Evolutionary conservation across 2,888 invertebrate species (phyloP), one percentile per base, ranked within the genome.

Genomic region (Parasteatoda lunata): DNA sequence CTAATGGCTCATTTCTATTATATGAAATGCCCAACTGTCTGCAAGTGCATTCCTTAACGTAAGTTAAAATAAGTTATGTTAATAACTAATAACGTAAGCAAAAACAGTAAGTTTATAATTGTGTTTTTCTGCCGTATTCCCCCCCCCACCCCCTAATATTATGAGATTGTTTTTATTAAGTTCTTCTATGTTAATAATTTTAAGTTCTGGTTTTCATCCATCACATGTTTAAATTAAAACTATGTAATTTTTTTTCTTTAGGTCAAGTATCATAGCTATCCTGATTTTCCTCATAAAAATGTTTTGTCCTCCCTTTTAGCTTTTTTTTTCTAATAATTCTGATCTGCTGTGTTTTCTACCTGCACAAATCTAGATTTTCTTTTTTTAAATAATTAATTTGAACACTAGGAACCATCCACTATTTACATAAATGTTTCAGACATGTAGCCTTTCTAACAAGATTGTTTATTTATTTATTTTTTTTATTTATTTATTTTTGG

Each of bases 1-100:
- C 95, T 15, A 96, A 95, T 89, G 99, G 99, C 3, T 94, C 95
- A 49, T 99, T 99, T 93, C 96, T 96, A 91, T 93, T 99, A 0
- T 96, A 98, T 91, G 98, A 99, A 92, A 94, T 99, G 93, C 98
- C 98, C 0, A 97, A 97, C 71, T 96, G 97, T 81, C 97, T 96
- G 90, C 93, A 98, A 90, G 96, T 99, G 88, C 98, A 99, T 92
- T 97, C 94, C 9, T 92, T 95, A 54, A 94, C 93, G 93, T 93
- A 76, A 78, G 69, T 88, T 66, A 52, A 30, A 30, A 30, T 2
- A 30, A 30, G 30, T 30, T 30, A 30, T 30, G 30, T 30, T 30
- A 30, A 30, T 30, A 30, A 30, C 0, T 30, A 30, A 30, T 30
- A 30, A 30, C 30, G 30, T 30, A 2, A 30, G 30, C 2, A 30